Conservation (phyloP, 2,797 vertebrate species). For the Hypotaenidia okinawae region DNA sequence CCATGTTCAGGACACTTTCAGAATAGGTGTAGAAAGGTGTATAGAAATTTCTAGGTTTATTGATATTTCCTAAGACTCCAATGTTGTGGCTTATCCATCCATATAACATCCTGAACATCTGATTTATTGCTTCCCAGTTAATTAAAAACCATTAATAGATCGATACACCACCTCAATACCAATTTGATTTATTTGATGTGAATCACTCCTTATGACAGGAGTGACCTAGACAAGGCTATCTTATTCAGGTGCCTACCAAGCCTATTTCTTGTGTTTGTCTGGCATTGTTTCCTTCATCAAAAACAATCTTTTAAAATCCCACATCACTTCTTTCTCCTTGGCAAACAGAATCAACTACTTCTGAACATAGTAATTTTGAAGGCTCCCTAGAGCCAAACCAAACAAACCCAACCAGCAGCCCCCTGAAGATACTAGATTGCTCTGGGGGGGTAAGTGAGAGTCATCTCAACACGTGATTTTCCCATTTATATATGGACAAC, state of each 20-base stretch:
- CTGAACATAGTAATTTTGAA: neutral
- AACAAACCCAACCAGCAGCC: neutral
- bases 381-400: neutral
- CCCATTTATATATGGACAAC: neutral
- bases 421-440: neutral
- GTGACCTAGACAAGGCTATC: neutral
- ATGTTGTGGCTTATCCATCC: neutral
- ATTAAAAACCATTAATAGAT: neutral
- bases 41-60: neutral
- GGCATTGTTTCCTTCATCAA: neutral
- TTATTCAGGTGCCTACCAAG: neutral
- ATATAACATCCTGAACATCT: neutral
- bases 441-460: neutral
- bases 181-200: neutral
- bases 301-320: neutral
- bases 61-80: neutral
- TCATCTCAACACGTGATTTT: neutral
- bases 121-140: neutral
- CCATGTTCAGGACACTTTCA: neutral
- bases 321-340: neutral
- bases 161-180: neutral
- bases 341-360: neutral
- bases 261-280: neutral
- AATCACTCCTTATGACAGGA: neutral
- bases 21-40: neutral